phyloP scores from a whole-genome alignment of 2,888 invertebrate species.

The Acleris cristana region DNA sequence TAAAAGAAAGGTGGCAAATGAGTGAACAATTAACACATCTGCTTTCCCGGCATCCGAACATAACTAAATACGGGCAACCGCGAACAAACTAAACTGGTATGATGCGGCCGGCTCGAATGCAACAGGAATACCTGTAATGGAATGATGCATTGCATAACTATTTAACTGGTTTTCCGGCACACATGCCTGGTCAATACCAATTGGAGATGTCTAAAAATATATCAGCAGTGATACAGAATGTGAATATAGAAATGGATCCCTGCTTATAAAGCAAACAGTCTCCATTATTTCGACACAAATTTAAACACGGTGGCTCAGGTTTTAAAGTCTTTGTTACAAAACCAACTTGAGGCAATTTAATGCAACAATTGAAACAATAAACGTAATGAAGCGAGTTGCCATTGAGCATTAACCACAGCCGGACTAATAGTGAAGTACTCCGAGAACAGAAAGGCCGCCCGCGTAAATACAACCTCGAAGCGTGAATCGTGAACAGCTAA shows the following conservation, averaged over 20 bases:
- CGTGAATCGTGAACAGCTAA: slow-evolving; percentile 51
- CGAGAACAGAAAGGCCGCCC: slow-evolving; percentile 25
- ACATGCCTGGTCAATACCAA: slow-evolving; percentile 25
- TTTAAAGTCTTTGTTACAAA: neutral
- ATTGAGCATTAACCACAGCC: slow-evolving; percentile 12
- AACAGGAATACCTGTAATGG: slow-evolving; percentile 33
- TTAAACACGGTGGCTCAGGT: no score
- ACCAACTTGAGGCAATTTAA: neutral
- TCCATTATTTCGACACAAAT: no score
- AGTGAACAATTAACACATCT: slow-evolving; percentile 12
- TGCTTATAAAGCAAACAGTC: no score
- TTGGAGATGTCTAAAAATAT: slow-evolving; percentile 33
- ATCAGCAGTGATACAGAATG: neutral
- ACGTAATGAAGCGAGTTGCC: slow-evolving; percentile 1
- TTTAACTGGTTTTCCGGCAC: slow-evolving; percentile 31
- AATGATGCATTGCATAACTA: slow-evolving; percentile 37
- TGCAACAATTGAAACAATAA: slow-evolving; percentile 10
- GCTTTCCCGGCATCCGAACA: slow-evolving; percentile 7
- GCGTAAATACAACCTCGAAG: slow-evolving; percentile 40
- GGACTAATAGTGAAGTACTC: slow-evolving; percentile 30
- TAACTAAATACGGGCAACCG: slow-evolving; percentile 2
- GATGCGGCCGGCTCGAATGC: slow-evolving; percentile 19
- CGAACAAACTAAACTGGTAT: slow-evolving; percentile 18
- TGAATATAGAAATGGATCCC: no score
- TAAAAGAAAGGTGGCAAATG: slow-evolving; percentile 28